Evolutionary conservation across 2,888 invertebrate genomes (phyloP), one percentile per base, ranked within the genome.

Genomic region (Andrena fulva): DNA sequence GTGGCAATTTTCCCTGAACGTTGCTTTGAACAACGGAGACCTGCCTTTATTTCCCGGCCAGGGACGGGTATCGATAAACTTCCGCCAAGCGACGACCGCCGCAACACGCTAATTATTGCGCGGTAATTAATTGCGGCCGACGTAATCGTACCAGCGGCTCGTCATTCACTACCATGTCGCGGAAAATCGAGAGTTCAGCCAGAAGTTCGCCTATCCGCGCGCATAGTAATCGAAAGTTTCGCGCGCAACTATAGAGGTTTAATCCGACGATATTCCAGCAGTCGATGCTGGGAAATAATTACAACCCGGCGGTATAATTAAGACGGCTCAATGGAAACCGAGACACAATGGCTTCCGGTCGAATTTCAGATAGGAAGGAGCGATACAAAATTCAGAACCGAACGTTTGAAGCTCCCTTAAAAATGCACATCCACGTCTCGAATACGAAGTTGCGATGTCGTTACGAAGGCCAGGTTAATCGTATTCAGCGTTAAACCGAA

Each of bases 101-200:
- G 16, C 56, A 54, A 68, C 75, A 33, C 67, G 78, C 85, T 86
- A 84, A 84, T 82, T 82, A 82, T 80, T 76, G 66, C 77, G 77
- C 66, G 63, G 56, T 66, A 64, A 80, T 87, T 87, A 87, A 87
- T 86, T 86, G 67, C 66, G 72, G 62, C 16, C 62, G 59, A 68
- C 84, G 59, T 77, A 84, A 78, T 86, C 77, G 62, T 27, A 54
- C 29, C 52, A 5, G 12, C 2, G 33, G 12, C 5, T 5, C 33
- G 20, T 27, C 71, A 35, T 75, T 84, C 60, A 72, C 50, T 16
- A 66, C 60, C 63, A 62, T 52, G 52, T 12, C 33, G 48, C 10
- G 31, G 63, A 64, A 70, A 77, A 82, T 50, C 63, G 66, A 62
- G 68, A 20, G 54, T 48, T 52, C 64, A 16, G 35, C 42, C 77